These are phyloP conservation scores for Anorthoa munda DNA, from an alignment of 2,888 invertebrate genomes.

Conservation along the genomic window DNA sequence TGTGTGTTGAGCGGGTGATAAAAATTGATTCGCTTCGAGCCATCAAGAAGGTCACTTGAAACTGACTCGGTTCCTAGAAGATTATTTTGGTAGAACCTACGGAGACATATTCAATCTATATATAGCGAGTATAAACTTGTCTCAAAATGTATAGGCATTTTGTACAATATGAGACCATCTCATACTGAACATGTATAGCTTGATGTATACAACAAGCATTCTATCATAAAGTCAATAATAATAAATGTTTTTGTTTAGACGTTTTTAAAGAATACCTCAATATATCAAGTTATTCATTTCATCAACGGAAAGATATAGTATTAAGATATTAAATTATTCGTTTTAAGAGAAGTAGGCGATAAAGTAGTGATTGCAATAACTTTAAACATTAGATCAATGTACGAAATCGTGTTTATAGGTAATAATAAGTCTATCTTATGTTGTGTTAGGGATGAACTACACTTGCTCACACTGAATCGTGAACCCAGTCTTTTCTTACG, in stretches of 20 bases:
- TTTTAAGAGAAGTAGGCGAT: conserved; percentile 22
- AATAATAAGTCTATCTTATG: conserved; percentile 31
- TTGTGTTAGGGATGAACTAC: conserved; percentile 13
- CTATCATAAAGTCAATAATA: conserved; percentile 11
- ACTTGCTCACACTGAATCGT: neutral
- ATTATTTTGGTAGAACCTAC: neutral
- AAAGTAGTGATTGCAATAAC: conserved; percentile 47
- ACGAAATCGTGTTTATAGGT: conserved; percentile 39
- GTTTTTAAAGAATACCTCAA: neutral
- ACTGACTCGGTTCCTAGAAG: neutral
- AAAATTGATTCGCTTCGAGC: too few species aligned
- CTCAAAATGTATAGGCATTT: neutral
- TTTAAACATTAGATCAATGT: conserved; percentile 32
- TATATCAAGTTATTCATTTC: conserved; percentile 38
- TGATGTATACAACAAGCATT: neutral
- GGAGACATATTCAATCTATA: neutral
- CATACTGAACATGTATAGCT: neutral
- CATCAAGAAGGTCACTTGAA: neutral
- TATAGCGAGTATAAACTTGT: conserved; percentile 2
- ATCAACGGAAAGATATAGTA: neutral
- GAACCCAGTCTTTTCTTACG: neutral
- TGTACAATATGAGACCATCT: neutral
- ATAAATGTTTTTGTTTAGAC: neutral
- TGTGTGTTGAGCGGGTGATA: too few species aligned
- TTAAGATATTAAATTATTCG: conserved; percentile 12